phyloP scores from a whole-genome alignment of 1,140 invertebrate species.

The Micrasema longulum region DNA sequence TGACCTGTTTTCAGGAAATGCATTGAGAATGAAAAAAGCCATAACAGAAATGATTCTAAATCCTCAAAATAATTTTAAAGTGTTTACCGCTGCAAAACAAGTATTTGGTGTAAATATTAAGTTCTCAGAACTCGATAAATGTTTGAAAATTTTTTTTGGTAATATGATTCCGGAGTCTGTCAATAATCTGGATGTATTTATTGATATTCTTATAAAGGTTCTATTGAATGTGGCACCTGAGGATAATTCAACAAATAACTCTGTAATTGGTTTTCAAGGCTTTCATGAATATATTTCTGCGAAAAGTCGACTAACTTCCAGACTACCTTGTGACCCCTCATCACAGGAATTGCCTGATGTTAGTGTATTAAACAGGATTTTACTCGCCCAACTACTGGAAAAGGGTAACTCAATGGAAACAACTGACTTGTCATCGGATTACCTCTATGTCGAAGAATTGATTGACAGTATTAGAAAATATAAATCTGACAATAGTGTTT shows the following conservation, averaged over 20 bases:
- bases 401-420: constrained; percentile 47
- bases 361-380: constrained; percentile 59
- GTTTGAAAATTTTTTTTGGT: constrained; percentile 44
- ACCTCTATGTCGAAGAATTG: constrained; percentile 47
- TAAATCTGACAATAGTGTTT: background rate
- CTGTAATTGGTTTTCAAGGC: constrained; percentile 14
- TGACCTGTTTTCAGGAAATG: constrained; percentile 77
- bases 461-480: constrained; percentile 1
- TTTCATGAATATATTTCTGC: background rate
- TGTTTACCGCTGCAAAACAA: constrained; percentile 73
- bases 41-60: constrained; percentile 70
- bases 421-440: constrained; percentile 25
- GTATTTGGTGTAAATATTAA: constrained; percentile 68
- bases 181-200: constrained; percentile 2
- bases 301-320: background rate
- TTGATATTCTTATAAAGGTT: constrained; percentile 6
- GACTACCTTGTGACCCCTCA: constrained; percentile 34
- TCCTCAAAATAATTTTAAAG: constrained; percentile 81
- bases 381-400: constrained; percentile 60
- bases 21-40: constrained; percentile 71
- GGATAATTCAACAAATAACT: background rate
- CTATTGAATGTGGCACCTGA: constrained; percentile 7
- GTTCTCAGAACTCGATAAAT: constrained; percentile 3
- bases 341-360: constrained; percentile 38
- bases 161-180: background rate